Evolutionary conservation across 23 tunicate genomes (phyloP).

Genomic region (Styela clava): DNA sequence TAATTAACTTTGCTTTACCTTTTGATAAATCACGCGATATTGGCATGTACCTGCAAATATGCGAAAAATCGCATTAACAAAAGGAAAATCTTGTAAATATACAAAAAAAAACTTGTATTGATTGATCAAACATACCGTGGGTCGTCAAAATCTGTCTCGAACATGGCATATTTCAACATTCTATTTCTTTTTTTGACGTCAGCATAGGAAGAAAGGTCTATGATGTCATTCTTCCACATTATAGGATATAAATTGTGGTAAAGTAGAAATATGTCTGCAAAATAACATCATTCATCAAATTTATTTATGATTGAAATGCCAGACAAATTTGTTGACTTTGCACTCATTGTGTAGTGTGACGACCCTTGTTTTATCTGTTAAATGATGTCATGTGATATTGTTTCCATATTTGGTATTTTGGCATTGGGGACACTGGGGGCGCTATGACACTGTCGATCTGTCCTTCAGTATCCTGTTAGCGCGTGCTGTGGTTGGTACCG

Average conservation of each 20-base stretch:
- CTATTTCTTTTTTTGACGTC: constrained; percentile 27
- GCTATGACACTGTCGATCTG: too few relatives aligned
- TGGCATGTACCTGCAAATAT: constrained; percentile 47
- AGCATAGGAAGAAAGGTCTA: constrained; percentile 43
- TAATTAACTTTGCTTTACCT: constrained; percentile 34
- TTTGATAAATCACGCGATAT: constrained; percentile 41
- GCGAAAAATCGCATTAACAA: too few relatives aligned
- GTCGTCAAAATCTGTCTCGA: constrained; percentile 36
- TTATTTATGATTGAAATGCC: neutral
- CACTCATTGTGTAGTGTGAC: neutral
- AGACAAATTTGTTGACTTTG: neutral
- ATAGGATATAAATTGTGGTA: constrained; percentile 55
- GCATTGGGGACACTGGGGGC: too few relatives aligned
- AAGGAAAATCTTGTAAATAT: too few relatives aligned
- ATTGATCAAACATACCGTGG: constrained; percentile 33
- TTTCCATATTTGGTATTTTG: too few relatives aligned
- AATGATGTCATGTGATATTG: too few relatives aligned
- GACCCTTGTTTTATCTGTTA: too few relatives aligned
- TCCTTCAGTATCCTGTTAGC: too few relatives aligned
- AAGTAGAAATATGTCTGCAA: constrained; percentile 44
- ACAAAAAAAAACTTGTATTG: too few relatives aligned
- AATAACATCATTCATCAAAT: neutral
- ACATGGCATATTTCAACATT: constrained; percentile 43
- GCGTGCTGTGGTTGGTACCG: too few relatives aligned
- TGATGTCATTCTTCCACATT: constrained; percentile 53